A percentile compares a stretch with the other conserved stretches of the same genome.
phyloP scores from a whole-genome alignment of 2,888 invertebrate genomes.

The Craniophora ligustri region DNA sequence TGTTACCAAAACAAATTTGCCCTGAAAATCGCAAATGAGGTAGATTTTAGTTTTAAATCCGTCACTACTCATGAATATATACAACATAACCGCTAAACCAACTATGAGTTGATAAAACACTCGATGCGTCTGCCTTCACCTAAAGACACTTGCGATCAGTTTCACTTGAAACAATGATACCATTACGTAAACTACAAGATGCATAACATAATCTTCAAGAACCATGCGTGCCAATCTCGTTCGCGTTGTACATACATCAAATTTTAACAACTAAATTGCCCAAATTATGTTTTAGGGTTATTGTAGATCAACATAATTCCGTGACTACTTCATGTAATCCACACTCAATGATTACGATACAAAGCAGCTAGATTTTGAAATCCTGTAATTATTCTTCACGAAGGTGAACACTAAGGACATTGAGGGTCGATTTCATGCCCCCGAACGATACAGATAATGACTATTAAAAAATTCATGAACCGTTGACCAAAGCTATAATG shows the following conservation, averaged over 20 bases:
- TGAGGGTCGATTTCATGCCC: conserved; percentile 21
- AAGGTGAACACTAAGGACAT: conserved; percentile 30
- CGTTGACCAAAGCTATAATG: conserved; percentile 21
- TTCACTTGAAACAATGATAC: conserved; percentile 29
- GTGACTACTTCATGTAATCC: conserved; percentile 23
- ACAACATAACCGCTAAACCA: not conserved
- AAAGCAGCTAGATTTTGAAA: conserved; percentile 24
- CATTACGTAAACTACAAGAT: conserved; percentile 28
- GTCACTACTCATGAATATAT: not conserved
- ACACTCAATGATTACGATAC: conserved; percentile 18
- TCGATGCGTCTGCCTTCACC: conserved; percentile 4
- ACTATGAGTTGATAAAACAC: not conserved
- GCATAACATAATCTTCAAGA: conserved; percentile 21
- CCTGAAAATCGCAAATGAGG: too few species aligned
- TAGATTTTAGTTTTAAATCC: too few species aligned
- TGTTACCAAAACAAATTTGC: too few species aligned
- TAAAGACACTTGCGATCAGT: conserved; percentile 17
- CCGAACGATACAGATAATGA: conserved; percentile 31
- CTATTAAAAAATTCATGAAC: conserved; percentile 25
- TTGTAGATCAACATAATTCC: conserved; percentile 20
- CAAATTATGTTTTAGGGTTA: conserved; percentile 33
- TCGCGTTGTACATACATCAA: conserved; percentile 31
- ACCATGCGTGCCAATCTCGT: conserved; percentile 29
- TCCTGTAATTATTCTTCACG: conserved; percentile 20
- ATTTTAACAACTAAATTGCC: conserved; percentile 34